phyloP scores from a whole-genome alignment of 2,113 vertebrate genomes.

The Chrysochloris asiatica region DNA sequence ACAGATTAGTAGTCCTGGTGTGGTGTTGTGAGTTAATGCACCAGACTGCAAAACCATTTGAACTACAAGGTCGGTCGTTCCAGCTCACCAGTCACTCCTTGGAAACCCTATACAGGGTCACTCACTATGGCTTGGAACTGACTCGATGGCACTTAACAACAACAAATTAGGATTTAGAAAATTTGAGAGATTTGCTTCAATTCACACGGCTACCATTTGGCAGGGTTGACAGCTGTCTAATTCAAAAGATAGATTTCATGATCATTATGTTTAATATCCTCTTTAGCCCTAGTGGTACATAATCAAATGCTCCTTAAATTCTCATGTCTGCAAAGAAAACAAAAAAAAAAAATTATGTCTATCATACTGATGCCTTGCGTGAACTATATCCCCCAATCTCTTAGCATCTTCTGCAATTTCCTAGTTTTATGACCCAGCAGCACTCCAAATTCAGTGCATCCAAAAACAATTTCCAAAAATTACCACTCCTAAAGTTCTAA shows the following conservation, averaged over 20 bases:
- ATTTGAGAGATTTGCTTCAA: neutral
- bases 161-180: neutral
- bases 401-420: conserved; percentile 32
- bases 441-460: conserved; percentile 22
- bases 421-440: conserved; percentile 40
- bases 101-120: no score
- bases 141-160: no score
- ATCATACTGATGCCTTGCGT: neutral
- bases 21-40: no score
- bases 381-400: neutral
- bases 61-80: no score
- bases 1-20: neutral
- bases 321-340: neutral
- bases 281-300: neutral
- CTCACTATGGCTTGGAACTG: no score
- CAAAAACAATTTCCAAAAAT: conserved; percentile 50
- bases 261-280: neutral
- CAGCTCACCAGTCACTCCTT: no score
- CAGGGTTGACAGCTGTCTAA: neutral
- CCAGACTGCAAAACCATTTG: no score
- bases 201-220: neutral
- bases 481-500: neutral
- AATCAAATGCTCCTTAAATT: conserved; percentile 36
- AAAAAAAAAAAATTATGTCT: conserved; percentile 35
- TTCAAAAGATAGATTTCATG: neutral